phyloP scores from a whole-genome alignment of 1,140 invertebrate genomes.

The Drosophila dunni region DNA sequence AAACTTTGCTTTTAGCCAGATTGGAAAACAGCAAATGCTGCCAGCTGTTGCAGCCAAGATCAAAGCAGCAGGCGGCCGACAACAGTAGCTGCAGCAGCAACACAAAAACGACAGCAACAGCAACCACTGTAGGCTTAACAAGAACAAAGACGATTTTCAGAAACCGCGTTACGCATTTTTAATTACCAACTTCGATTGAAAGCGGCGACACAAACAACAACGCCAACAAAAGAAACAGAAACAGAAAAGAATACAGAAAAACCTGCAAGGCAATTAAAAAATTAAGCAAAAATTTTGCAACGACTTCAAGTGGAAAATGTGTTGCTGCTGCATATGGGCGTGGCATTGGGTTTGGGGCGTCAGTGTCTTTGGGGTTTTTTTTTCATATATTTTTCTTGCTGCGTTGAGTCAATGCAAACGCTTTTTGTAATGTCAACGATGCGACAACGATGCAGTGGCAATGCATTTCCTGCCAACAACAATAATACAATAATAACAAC shows the following conservation, averaged over 20 bases:
- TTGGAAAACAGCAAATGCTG: conserved; percentile 14
- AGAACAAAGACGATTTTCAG: conserved; percentile 57
- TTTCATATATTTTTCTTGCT: neutral
- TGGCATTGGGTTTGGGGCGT: conserved; percentile 21
- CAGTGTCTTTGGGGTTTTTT: conserved; percentile 11
- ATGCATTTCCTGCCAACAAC: conserved; percentile 63
- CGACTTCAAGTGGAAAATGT: conserved; percentile 16
- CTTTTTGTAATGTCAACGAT: conserved; percentile 69
- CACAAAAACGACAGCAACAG: conserved; percentile 1
- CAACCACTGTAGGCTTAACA: conserved; percentile 11
- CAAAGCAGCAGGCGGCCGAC: conserved; percentile 57
- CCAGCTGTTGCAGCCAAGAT: conserved; percentile 41
- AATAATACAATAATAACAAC: conserved; percentile 26
- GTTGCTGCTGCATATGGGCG: conserved; percentile 24
- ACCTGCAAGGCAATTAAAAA: conserved; percentile 67
- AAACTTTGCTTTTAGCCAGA: conserved; percentile 41
- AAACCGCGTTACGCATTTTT: conserved; percentile 77
- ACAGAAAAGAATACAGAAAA: conserved; percentile 26
- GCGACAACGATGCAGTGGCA: conserved; percentile 38
- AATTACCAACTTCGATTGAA: conserved; percentile 68
- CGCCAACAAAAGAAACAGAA: conserved; percentile 22
- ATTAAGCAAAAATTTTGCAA: conserved; percentile 65
- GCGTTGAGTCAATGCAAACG: conserved; percentile 38
- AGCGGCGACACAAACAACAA: conserved; percentile 47
- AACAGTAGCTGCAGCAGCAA: conserved; percentile 43